Base-by-base conservation (phyloP, 2,113 vertebrate genomes). In the Gopherus flavomarginatus region DNA sequence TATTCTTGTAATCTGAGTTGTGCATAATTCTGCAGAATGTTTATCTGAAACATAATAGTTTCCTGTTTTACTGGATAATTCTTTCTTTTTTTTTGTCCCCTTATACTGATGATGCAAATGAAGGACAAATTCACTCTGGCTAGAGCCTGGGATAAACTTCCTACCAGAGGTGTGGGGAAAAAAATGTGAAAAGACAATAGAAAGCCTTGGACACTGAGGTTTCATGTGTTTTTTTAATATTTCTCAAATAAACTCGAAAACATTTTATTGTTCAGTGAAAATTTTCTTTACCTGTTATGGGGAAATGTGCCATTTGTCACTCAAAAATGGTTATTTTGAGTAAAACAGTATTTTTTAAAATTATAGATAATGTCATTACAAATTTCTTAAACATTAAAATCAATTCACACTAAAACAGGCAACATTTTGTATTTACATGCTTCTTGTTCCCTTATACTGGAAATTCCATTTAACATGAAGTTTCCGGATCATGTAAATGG, bases 91-190 rank as follows among this genome's bases (percentile, higher is more conserved):
- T 72, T n/a, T n/a, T 38, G 8, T 21, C 19, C n/a, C 35, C n/a
- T 38, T 38, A 9, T 22, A 72, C 9, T 27, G 62, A 17, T 4
- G 19, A 47, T 14, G 75, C 11, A 8, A 1, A 1, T 27, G 44
- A 86, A 85, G 57, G 44, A 85, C n/a, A 54, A 9, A 87, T 89
- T 85, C 44, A 6, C 17, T 13, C 47, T 87, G 62, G 2, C 42
- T 69, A 10, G 35, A 29, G 13, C 8, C 38, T 53, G 31, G 65
- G 2, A 4, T 0, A 11, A 21, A 2, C 24, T 44, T 2, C 2
- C 72, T n/a, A 77, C 42, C 12, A 77, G 22, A 77, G 21, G 42
- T 77, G 22, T 44, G 24, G 24, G 24, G 24, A 6, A 42, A 77
- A 77, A 77, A 77, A 27, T 44, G 22, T 44, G 72, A 5, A 26